phyloP scores from a whole-genome alignment of 2,797 vertebrate species.

The Gobionotothen gibberifrons region DNA sequence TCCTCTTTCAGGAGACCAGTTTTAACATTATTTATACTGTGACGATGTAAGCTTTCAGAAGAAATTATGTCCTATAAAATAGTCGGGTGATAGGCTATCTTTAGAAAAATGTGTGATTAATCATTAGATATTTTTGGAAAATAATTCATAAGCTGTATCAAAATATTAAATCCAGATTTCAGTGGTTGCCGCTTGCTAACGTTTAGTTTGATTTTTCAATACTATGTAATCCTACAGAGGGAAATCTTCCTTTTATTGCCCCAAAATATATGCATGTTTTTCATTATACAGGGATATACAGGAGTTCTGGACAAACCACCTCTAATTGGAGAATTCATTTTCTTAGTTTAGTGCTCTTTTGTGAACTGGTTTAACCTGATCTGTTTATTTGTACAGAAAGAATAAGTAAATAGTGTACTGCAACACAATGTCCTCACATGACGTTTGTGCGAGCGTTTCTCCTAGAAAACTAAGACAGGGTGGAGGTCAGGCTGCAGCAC shows the following conservation, averaged over 20 bases:
- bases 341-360: neutral
- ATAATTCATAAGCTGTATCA: neutral
- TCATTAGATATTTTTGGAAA: neutral
- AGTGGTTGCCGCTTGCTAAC: neutral
- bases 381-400: neutral
- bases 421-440: neutral
- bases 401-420: neutral
- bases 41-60: neutral
- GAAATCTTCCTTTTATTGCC: neutral
- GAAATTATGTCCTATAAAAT: neutral
- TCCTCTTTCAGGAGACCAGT: neutral
- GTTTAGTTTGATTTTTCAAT: slow-evolving; percentile 1
- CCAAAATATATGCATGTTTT: slow-evolving; percentile 10
- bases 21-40: neutral
- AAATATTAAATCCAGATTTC: neutral
- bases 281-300: slow-evolving; percentile 6
- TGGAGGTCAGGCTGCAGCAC: neutral
- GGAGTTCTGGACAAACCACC: slow-evolving; percentile 1
- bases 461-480: neutral
- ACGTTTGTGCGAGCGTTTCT: neutral
- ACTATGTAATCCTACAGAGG: neutral
- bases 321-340: neutral
- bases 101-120: neutral
- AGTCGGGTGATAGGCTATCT: neutral
- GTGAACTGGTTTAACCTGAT: neutral